These are phyloP conservation scores for Melanotaenia boesemani DNA, from an alignment of 2,797 vertebrate genomes.

Conservation along the genomic window DNA sequence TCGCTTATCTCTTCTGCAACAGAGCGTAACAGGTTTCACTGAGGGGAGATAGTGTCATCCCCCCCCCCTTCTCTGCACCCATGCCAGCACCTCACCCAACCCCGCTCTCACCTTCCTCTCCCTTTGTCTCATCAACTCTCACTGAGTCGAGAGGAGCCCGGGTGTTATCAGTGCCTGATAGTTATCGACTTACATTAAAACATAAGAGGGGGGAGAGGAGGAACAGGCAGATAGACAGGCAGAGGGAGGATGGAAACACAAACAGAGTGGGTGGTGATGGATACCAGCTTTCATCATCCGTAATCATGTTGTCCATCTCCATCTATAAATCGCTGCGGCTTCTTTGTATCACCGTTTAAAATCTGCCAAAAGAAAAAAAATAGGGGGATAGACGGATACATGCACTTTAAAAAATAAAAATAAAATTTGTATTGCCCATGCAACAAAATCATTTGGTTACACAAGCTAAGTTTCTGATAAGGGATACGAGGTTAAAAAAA, in stretches of 20 bases:
- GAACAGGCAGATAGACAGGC: slow-evolving; percentile 48
- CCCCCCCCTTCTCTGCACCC: slow-evolving; percentile 14
- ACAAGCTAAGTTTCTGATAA: slow-evolving; percentile 63
- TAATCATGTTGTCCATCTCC: slow-evolving; percentile 77
- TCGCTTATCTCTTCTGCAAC: slow-evolving; percentile 68
- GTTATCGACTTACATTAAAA: slow-evolving; percentile 79
- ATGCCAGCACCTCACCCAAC: slow-evolving; percentile 32
- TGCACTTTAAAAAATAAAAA: slow-evolving; percentile 38
- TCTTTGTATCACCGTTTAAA: slow-evolving; percentile 66
- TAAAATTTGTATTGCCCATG: slow-evolving; percentile 27
- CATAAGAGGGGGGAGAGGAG: slow-evolving; percentile 61
- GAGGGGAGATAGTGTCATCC: slow-evolving; percentile 66
- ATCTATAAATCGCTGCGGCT: slow-evolving; percentile 63
- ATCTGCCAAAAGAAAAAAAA: slow-evolving; percentile 59
- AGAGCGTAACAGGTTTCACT: slow-evolving; percentile 63
- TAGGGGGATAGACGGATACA: slow-evolving; percentile 40
- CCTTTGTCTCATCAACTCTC: slow-evolving; percentile 61
- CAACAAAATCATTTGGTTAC: slow-evolving; percentile 66
- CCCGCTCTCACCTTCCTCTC: slow-evolving; percentile 35
- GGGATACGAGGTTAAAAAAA: slow-evolving; percentile 56
- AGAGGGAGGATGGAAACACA: slow-evolving; percentile 59
- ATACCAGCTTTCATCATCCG: slow-evolving; percentile 75
- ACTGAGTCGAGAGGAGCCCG: slow-evolving; percentile 45
- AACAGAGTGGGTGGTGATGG: slow-evolving; percentile 75
- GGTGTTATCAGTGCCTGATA: slow-evolving; percentile 75